These are phyloP conservation scores for Ptychochromis oligacanthus DNA, from an alignment of 2,113 vertebrate species.

Conservation along the genomic window DNA sequence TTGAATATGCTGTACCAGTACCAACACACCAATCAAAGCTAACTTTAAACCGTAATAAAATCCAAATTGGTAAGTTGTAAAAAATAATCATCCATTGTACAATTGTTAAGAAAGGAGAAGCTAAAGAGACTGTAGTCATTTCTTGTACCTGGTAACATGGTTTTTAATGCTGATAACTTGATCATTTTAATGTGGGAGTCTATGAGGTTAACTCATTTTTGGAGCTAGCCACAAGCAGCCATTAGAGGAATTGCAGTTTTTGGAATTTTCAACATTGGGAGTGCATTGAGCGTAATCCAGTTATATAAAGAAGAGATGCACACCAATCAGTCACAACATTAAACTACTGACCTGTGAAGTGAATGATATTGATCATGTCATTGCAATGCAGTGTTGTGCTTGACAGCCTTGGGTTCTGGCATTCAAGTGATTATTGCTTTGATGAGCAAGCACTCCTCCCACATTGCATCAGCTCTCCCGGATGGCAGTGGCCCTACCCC, in stretches of 20 bases:
- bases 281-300: background rate
- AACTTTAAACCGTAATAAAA: background rate
- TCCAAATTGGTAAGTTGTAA: background rate
- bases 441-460: background rate
- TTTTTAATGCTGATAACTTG: background rate
- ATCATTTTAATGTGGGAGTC: background rate
- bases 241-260: background rate
- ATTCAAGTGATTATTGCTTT: background rate
- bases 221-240: background rate
- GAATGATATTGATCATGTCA: background rate
- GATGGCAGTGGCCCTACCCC: background rate
- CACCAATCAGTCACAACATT: background rate
- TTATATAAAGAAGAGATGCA: background rate
- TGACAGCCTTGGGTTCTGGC: background rate
- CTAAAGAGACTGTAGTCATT: too few species aligned
- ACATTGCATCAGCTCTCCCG: background rate
- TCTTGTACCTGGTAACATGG: background rate
- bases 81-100: background rate
- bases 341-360: background rate
- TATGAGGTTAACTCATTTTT: background rate
- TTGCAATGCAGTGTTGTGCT: constrained; percentile 1
- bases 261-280: background rate
- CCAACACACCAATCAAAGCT: too few species aligned
- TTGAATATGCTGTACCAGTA: too few species aligned
- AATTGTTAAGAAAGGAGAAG: background rate